Evolutionary conservation across 2,888 invertebrate genomes (phyloP).

Genomic region (Omphaloscelis lunosa): DNA sequence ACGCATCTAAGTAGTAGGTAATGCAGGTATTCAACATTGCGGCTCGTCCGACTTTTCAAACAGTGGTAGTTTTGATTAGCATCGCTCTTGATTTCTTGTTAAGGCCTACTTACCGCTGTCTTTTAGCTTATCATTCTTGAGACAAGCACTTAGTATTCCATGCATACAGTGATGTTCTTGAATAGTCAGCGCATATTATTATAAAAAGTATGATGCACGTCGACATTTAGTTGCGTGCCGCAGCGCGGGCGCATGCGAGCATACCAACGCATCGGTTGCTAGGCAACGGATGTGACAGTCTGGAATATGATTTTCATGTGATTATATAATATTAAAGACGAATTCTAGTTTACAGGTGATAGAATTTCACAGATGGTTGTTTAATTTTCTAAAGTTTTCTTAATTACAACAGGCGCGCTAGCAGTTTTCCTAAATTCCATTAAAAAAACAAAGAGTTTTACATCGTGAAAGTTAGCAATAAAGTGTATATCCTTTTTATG

Average conservation of each 20-base stretch:
- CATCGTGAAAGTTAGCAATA: background rate
- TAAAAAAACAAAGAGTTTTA: background rate
- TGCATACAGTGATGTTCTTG: conserved; percentile 52
- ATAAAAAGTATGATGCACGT: conserved; percentile 65
- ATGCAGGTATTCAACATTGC: conserved; percentile 5
- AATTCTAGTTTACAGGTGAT: background rate
- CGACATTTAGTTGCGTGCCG: conserved; percentile 64
- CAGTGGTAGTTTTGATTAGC: conserved; percentile 38
- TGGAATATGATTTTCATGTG: conserved; percentile 51
- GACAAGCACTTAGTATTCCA: conserved; percentile 55
- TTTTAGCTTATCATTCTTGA: conserved; percentile 43
- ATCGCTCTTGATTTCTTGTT: conserved; percentile 59
- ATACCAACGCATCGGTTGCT: conserved; percentile 64
- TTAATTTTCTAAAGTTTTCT: background rate
- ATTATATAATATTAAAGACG: conserved; percentile 1
- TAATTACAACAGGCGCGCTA: too few species aligned
- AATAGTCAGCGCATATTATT: conserved; percentile 59
- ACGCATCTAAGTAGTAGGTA: conserved; percentile 29
- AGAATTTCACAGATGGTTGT: background rate
- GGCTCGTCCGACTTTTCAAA: conserved; percentile 46
- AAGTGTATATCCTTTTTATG: background rate
- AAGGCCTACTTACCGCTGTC: conserved; percentile 52
- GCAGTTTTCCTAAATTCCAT: background rate
- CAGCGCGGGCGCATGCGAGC: conserved; percentile 49
- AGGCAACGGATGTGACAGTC: conserved; percentile 55